Conservation (phyloP, 2,797 vertebrate genomes). For the Paedocypris micromegethes region DNA sequence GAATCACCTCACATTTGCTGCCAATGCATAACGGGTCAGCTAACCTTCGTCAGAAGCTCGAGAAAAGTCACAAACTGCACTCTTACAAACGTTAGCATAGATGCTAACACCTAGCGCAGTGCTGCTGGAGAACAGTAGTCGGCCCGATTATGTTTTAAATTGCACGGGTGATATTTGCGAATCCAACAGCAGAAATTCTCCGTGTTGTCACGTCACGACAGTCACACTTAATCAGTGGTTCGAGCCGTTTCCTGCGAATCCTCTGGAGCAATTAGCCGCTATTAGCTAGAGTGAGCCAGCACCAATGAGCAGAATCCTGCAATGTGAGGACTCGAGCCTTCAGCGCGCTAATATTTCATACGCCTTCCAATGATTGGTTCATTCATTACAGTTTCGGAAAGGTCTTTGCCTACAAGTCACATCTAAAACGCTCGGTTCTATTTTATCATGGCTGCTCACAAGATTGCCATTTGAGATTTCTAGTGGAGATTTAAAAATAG, state of each 20-base stretch:
- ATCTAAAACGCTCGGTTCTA: too few relatives aligned
- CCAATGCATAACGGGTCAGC: conserved; percentile 50
- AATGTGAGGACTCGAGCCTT: conserved; percentile 20
- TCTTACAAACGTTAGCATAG: too few relatives aligned
- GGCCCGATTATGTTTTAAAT: too few relatives aligned
- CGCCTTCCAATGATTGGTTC: conserved; percentile 10
- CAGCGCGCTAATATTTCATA: conserved; percentile 6
- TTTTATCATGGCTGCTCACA: too few relatives aligned
- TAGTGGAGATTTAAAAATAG: too few relatives aligned
- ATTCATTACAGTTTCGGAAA: too few relatives aligned
- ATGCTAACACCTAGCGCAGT: too few relatives aligned
- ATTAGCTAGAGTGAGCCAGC: conserved; percentile 56
- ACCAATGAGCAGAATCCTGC: conserved; percentile 11
- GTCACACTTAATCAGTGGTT: conserved; percentile 37
- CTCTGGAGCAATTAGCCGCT: conserved; percentile 58
- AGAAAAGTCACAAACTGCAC: background rate
- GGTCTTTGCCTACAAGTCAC: too few relatives aligned
- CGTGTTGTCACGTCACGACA: background rate
- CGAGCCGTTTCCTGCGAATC: conserved; percentile 53
- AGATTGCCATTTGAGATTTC: too few relatives aligned
- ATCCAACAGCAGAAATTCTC: conserved; percentile 2
- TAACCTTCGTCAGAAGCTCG: conserved; percentile 49
- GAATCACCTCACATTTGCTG: conserved; percentile 54
- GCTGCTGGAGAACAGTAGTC: too few relatives aligned
- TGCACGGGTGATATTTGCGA: too few relatives aligned